phyloP scores from a whole-genome alignment of 1,140 invertebrate species.

The Proctacanthus coquilletti region DNA sequence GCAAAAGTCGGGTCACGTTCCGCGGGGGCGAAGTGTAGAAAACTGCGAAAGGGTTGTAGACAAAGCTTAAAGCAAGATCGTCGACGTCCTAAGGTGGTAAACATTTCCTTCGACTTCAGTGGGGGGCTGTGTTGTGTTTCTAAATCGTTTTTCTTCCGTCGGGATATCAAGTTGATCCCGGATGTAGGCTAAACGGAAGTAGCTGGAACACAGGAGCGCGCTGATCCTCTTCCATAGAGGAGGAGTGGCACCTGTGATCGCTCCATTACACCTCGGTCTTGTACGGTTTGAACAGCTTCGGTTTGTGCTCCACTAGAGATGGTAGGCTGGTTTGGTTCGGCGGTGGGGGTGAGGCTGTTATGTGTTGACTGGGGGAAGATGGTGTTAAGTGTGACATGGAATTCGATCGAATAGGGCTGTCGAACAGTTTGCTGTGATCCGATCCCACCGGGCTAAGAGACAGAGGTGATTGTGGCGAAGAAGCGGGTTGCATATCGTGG shows the following conservation, averaged over 20 bases:
- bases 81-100: too few relatives aligned
- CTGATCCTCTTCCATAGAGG: not conserved
- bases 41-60: too few relatives aligned
- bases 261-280: slow-evolving; percentile 39
- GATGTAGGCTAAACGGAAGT: not conserved
- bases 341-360: slow-evolving; percentile 11
- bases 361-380: slow-evolving; percentile 16
- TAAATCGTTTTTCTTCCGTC: too few relatives aligned
- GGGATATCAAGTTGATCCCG: not conserved
- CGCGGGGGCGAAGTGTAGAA: too few relatives aligned
- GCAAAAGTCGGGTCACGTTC: too few relatives aligned
- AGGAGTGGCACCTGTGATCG: not conserved
- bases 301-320: slow-evolving; percentile 29
- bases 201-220: not conserved
- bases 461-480: slow-evolving; percentile 26
- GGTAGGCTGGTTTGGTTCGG: slow-evolving; percentile 26
- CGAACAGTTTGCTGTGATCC: slow-evolving; percentile 25
- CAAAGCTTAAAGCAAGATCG: too few relatives aligned
- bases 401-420: slow-evolving; percentile 11
- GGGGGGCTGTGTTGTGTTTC: too few relatives aligned
- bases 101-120: too few relatives aligned
- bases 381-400: slow-evolving; percentile 10
- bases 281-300: slow-evolving; percentile 53
- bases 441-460: slow-evolving; percentile 27
- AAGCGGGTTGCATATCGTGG: slow-evolving; percentile 25